phyloP scores from a whole-genome alignment of 2,113 vertebrate genomes.

The Apus apus region DNA sequence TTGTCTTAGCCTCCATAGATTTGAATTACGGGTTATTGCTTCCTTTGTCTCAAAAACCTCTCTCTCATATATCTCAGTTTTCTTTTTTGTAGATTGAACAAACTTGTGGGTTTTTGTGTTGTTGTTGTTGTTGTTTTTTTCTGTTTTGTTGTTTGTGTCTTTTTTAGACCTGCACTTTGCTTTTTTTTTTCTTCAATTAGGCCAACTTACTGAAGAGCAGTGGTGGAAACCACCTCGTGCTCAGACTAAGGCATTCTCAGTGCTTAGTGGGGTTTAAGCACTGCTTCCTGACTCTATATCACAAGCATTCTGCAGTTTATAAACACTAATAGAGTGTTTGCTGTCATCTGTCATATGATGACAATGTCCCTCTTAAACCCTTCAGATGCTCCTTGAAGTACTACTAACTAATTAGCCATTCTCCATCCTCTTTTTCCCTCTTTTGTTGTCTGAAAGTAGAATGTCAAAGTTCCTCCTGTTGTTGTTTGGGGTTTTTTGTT shows the following conservation, averaged over 20 bases:
- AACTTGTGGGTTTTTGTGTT: fast-evolving
- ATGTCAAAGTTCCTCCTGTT: neutral
- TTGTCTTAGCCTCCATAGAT: neutral
- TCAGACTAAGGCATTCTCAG: neutral
- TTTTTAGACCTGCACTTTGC: neutral
- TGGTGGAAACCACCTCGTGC: neutral
- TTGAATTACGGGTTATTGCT: neutral
- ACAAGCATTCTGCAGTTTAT: neutral
- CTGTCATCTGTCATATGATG: neutral
- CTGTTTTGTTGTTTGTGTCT: neutral
- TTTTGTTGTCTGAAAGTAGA: neutral
- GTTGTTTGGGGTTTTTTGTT: too few species aligned
- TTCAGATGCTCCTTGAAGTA: neutral
- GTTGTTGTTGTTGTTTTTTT: too few species aligned
- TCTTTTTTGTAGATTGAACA: neutral
- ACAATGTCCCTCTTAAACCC: neutral
- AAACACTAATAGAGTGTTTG: neutral
- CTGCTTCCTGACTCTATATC: neutral
- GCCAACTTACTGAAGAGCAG: neutral
- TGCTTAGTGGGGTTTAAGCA: neutral
- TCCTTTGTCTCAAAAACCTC: neutral
- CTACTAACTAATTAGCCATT: neutral
- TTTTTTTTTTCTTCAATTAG: neutral
- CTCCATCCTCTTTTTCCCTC: neutral
- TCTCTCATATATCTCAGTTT: too few species aligned